Percentiles rank a stretch among this genome's conserved stretches.
phyloP scores from a whole-genome alignment of 2,888 invertebrate species.

The Lasioglossum calceatum region DNA sequence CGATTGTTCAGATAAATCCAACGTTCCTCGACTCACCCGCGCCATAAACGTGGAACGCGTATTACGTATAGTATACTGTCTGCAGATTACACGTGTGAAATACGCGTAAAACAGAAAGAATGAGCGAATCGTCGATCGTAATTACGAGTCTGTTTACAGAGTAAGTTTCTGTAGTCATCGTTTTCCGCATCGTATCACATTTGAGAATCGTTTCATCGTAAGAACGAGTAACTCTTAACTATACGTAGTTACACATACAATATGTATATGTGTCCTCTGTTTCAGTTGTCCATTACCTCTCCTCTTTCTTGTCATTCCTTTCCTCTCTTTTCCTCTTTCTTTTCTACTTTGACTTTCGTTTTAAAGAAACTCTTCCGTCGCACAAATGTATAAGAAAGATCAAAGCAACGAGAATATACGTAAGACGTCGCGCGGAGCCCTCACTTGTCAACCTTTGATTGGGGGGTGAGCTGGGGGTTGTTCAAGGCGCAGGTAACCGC shows the following conservation, averaged over 20 bases:
- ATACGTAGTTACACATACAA: neutral
- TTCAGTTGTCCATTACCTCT: neutral
- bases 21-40: neutral
- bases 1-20: neutral
- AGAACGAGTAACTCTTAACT: conserved; percentile 1
- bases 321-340: neutral
- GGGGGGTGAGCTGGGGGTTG: no score
- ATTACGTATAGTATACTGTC: neutral
- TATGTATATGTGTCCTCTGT: neutral
- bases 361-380: neutral
- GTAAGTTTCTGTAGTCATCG: neutral
- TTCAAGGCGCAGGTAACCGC: no score
- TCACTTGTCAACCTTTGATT: no score
- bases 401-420: neutral
- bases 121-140: neutral
- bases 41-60: neutral
- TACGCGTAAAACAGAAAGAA: neutral
- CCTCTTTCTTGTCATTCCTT: neutral
- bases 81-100: neutral
- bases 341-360: neutral
- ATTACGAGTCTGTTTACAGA: neutral
- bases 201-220: neutral
- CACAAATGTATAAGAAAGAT: neutral
- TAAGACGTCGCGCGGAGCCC: neutral
- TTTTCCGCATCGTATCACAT: conserved; percentile 5